phyloP scores from a whole-genome alignment of 2,797 vertebrate genomes.

The Poecilia velifera region DNA sequence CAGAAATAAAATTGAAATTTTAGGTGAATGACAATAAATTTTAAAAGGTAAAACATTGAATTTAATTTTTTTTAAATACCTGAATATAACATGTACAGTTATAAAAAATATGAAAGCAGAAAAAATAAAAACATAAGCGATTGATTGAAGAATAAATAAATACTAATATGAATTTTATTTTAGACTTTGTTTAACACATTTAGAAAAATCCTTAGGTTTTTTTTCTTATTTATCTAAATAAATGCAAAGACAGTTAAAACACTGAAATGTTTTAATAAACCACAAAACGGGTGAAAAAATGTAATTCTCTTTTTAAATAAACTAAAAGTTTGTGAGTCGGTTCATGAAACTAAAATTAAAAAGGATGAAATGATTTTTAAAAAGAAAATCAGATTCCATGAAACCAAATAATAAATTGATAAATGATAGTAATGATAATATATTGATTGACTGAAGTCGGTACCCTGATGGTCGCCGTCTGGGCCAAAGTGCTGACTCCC shows the following conservation, averaged over 20 bases:
- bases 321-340: neutral
- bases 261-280: neutral
- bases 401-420: neutral
- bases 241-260: neutral
- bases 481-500: constrained; percentile 49
- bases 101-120: no score
- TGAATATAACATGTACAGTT: no score
- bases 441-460: constrained; percentile 23
- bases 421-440: no score
- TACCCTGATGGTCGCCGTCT: constrained; percentile 63
- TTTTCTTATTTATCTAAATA: no score
- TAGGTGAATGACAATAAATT: neutral
- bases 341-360: neutral
- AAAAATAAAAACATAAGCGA: no score
- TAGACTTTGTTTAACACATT: neutral
- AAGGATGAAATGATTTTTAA: neutral
- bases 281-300: neutral
- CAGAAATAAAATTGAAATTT: neutral
- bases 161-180: no score
- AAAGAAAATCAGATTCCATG: neutral
- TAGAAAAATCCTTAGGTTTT: no score
- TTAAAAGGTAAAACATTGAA: neutral
- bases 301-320: neutral
- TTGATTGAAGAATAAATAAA: no score
- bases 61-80: no score